Base-by-base conservation (phyloP, 1,140 invertebrate species). In the Bombus sibiricus region DNA sequence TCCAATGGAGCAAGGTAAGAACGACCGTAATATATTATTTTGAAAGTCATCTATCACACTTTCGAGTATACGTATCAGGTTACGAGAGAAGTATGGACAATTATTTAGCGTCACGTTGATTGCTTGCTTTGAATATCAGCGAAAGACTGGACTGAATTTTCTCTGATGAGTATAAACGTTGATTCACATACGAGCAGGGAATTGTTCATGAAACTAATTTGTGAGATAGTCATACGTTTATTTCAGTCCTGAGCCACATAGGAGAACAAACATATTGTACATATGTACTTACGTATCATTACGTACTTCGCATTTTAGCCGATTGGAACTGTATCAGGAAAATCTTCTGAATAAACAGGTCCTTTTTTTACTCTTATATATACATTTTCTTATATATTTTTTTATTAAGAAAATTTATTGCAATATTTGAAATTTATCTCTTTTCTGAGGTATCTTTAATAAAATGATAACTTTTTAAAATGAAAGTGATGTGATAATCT, bases 161-260 rank as follows among this genome's bases (percentile, higher is more conserved):
- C 74, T 18, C 13, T 13, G 82, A 71, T 18, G n/a, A 78, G 34
- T 62, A 43, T 37, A 47, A 69, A 84, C 82, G 75, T 71, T 84
- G 75, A 83, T 77, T 83, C 73, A 77, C 62, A 41, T 59, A 83
- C 43, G 73, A 76, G 81, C 28, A 82, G 72, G 57, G 74, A 83
- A 83, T 83, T 77, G 74, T 77, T 53, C 34, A 64, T 18, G 53
- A 69, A 53, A 77, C 62, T 84, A 78, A 84, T 84, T 78, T 78
- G 64, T 59, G 74, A 34, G 47, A 78, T 57, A 39, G 82, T 82
- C 71, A 47, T 75, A 74, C 47, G 32, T 82, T 47, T 78, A 68
- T 77, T 84, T 78, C 34, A 71, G 47, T 62, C 22, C 6, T n/a
- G 53, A 37, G n/a, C n/a, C 32, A n/a, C 32, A 41, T 79, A 25